These are phyloP conservation scores for Dynastes grantii DNA, from an alignment of 2,888 invertebrate species.

Conservation along the genomic window DNA sequence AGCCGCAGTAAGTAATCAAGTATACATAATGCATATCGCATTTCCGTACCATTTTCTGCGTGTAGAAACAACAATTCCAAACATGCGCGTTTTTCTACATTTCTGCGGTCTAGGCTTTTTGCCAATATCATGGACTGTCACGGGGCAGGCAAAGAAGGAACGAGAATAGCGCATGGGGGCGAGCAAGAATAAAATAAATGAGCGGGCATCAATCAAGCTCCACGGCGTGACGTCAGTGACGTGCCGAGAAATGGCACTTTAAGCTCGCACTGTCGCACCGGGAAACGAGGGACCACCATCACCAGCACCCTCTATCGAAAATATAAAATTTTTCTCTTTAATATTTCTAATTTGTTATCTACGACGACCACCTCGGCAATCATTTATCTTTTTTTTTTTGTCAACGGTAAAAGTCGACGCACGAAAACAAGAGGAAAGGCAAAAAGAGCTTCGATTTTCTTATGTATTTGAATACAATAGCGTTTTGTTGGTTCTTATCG, in stretches of 20 bases:
- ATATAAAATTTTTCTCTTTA: conserved; percentile 54
- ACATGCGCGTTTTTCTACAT: neutral
- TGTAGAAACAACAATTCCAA: neutral
- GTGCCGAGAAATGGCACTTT: conserved; percentile 54
- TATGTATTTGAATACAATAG: conserved; percentile 3
- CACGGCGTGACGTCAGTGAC: conserved; percentile 55
- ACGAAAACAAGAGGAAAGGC: conserved; percentile 32
- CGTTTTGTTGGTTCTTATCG: too few species aligned
- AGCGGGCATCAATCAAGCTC: conserved; percentile 58
- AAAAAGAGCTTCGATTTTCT: conserved; percentile 27
- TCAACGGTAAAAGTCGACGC: conserved; percentile 15
- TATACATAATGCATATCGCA: neutral
- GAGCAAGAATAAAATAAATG: conserved; percentile 58
- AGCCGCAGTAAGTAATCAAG: neutral
- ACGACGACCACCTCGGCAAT: conserved; percentile 50
- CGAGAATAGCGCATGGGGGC: conserved; percentile 15
- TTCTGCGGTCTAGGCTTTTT: conserved; percentile 11
- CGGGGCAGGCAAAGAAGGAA: conserved; percentile 3
- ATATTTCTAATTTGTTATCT: conserved; percentile 54
- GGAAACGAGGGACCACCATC: conserved; percentile 39
- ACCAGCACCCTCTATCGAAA: conserved; percentile 46
- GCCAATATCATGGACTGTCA: conserved; percentile 24
- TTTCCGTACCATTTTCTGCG: neutral
- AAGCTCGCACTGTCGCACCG: conserved; percentile 47
- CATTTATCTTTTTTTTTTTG: conserved; percentile 42